Evolutionary conservation across 2,888 invertebrate genomes (phyloP).

Genomic region (Drosophila ezoana): DNA sequence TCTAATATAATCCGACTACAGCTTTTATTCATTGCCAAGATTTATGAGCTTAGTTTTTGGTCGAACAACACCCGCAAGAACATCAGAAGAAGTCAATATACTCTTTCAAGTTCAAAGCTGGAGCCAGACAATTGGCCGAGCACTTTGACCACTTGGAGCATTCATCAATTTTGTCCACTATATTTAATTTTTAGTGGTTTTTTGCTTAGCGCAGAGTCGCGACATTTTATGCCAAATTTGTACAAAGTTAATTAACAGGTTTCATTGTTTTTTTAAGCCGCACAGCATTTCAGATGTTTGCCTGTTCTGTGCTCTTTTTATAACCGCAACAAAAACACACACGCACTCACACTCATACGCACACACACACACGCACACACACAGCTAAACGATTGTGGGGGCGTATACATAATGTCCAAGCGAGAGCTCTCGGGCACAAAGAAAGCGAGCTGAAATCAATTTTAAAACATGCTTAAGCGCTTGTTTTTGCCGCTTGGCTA

Average conservation of each 20-base stretch:
- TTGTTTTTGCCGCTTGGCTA: conserved; percentile 36
- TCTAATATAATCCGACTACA: conserved; percentile 1
- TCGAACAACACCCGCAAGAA: conserved; percentile 4
- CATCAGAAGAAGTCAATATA: conserved; percentile 55
- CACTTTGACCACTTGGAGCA: conserved; percentile 48
- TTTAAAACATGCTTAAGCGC: conserved; percentile 46
- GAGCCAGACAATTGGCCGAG: conserved; percentile 31
- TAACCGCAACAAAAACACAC: conserved; percentile 33
- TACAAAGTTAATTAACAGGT: conserved; percentile 74
- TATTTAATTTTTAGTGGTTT: conserved; percentile 18
- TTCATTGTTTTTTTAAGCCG: conserved; percentile 60
- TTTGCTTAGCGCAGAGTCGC: conserved; percentile 47
- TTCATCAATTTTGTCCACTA: conserved; percentile 66
- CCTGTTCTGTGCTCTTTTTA: conserved; percentile 40
- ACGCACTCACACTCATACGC: no score
- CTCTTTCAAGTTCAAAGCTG: conserved; percentile 72
- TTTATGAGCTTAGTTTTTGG: conserved; percentile 3
- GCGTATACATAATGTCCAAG: conserved; percentile 67
- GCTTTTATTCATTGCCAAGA: conserved; percentile 4
- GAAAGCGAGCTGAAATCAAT: conserved; percentile 60
- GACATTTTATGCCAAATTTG: conserved; percentile 74
- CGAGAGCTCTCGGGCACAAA: conserved; percentile 38
- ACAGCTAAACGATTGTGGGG: conserved; percentile 51
- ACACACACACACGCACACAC: not conserved
- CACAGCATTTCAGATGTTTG: conserved; percentile 32